These are phyloP conservation scores for Danio albolineatus DNA, from an alignment of 2,797 vertebrate species.

Conservation along the genomic window DNA sequence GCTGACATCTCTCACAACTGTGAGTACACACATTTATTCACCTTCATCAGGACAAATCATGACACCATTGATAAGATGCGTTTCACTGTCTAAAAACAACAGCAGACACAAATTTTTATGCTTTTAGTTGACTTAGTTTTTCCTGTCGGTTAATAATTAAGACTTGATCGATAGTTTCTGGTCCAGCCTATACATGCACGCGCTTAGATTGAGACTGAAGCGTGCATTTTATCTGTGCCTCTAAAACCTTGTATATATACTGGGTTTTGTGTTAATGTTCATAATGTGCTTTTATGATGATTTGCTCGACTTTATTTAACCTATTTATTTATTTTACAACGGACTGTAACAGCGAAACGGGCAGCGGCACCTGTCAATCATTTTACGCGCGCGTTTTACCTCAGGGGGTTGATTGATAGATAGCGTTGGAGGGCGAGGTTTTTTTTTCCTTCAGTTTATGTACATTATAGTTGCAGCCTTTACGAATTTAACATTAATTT, in stretches of 20 bases:
- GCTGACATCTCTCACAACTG: slow-evolving; percentile 28
- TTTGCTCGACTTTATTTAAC: too few relatives aligned
- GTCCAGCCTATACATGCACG: neutral
- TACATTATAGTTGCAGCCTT: too few relatives aligned
- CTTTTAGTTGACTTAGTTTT: neutral
- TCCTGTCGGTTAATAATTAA: neutral
- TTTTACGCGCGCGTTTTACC: too few relatives aligned
- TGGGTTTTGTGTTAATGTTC: too few relatives aligned
- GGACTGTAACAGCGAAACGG: too few relatives aligned
- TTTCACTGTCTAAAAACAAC: neutral
- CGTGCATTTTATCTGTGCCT: neutral
- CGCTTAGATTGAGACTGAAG: neutral
- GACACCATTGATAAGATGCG: neutral
- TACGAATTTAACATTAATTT: too few relatives aligned
- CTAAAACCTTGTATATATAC: neutral
- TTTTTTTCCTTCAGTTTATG: too few relatives aligned
- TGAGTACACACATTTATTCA: slow-evolving; percentile 44
- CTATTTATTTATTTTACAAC: too few relatives aligned
- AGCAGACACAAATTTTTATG: neutral
- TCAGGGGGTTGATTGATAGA: too few relatives aligned
- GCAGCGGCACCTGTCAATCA: too few relatives aligned
- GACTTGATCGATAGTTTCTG: neutral
- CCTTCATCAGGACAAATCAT: neutral
- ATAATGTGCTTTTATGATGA: neutral
- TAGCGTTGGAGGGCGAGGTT: too few relatives aligned